These are phyloP conservation scores for Chromoteleia sp. DNA, from an alignment of 2,888 invertebrate genomes.

Conservation along the genomic window DNA sequence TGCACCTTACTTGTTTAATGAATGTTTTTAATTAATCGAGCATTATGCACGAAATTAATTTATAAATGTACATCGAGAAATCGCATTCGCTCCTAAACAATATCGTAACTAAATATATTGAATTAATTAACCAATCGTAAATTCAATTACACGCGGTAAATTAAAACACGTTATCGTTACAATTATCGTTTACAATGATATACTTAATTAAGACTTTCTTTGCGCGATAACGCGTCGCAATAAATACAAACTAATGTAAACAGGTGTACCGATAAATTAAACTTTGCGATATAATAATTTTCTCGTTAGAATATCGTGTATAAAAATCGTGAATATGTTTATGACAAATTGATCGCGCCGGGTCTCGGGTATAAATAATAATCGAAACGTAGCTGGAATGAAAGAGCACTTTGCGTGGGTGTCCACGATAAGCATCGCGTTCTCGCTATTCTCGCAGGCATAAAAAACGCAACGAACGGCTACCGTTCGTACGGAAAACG, in stretches of 20 bases:
- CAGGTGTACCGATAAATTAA: conserved; percentile 24
- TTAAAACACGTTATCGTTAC: not conserved
- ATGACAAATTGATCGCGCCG: conserved; percentile 36
- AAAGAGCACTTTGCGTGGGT: conserved; percentile 45
- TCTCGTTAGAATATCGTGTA: conserved; percentile 13
- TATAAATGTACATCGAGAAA: not conserved
- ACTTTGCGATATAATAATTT: conserved; percentile 8
- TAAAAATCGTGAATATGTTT: conserved; percentile 17
- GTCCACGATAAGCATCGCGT: conserved; percentile 48
- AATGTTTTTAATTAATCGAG: conserved; percentile 39
- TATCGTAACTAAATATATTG: conserved; percentile 24
- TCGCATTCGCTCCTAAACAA: conserved; percentile 6
- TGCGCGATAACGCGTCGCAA: conserved; percentile 11
- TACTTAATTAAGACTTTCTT: conserved; percentile 34
- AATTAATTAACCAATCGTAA: conserved; percentile 31
- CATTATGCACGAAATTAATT: conserved; percentile 18
- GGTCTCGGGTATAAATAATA: conserved; percentile 30
- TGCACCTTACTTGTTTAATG: conserved; percentile 5
- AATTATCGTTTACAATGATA: conserved; percentile 8
- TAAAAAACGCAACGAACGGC: conserved; percentile 53
- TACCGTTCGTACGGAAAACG: conserved; percentile 54
- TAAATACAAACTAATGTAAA: conserved; percentile 25
- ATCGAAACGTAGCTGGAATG: conserved; percentile 16
- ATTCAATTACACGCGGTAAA: conserved; percentile 19
- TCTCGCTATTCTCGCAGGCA: conserved; percentile 37